phyloP scores from a whole-genome alignment of 1,140 invertebrate species.

The Ladona fulva region DNA sequence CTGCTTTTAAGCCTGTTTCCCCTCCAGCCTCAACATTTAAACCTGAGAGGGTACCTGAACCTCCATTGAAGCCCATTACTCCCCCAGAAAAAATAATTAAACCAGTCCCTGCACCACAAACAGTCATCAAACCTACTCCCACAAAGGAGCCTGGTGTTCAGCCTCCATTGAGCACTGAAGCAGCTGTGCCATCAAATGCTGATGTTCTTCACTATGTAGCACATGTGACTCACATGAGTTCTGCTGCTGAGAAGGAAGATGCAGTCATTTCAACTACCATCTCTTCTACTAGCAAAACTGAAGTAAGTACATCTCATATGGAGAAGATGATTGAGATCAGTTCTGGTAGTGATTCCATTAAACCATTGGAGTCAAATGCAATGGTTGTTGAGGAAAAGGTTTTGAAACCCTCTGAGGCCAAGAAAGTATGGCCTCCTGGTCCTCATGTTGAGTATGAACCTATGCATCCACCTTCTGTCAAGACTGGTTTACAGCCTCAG shows the following conservation, averaged over 20 bases:
- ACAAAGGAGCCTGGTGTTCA: not conserved
- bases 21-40: not conserved
- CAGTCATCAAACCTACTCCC: not conserved
- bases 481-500: conserved; percentile 25
- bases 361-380: not conserved
- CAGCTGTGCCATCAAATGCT: not conserved
- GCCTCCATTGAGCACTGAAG: not conserved
- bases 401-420: conserved; percentile 32
- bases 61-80: not conserved
- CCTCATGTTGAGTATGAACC: conserved; percentile 34
- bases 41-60: not conserved
- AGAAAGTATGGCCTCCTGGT: conserved; percentile 36
- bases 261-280: not conserved
- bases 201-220: not conserved
- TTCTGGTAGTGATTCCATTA: not conserved
- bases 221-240: not conserved
- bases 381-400: conserved; percentile 22
- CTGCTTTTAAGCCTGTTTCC: not conserved
- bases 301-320: not conserved
- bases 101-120: not conserved
- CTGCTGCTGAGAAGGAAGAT: not conserved
- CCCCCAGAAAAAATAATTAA: not conserved
- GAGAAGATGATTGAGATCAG: not conserved
- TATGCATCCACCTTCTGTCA: conserved; percentile 43
- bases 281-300: not conserved